Evolutionary conservation across 2,888 invertebrate species (phyloP), one percentile per base, ranked within the genome.

Genomic region (Notodonta ziczac): DNA sequence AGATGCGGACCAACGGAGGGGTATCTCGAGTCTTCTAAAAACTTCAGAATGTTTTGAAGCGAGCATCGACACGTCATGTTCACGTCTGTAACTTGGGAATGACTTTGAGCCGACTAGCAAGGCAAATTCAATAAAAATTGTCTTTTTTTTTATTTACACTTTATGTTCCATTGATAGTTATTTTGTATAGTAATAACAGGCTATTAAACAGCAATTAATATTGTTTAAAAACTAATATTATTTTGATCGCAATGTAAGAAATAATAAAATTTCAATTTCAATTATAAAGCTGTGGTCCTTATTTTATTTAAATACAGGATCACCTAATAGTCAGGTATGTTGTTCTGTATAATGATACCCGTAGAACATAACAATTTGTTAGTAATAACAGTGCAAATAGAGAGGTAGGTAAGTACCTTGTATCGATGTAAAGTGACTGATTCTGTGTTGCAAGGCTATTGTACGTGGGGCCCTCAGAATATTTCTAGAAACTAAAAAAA

Each of bases 1-100:
- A 90, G 72, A 65, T 87, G 82, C 4, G 86, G 86, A 0, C 87
- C 88, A 0, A 88, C 66, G 5, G 87, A 86, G 4, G 89, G 89
- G 53, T 88, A 71, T 7, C 66, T 68, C 4, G 82, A 69, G 56
- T 88, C 77, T 68, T 88, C 85, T 3, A 87, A 68, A 59, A 72
- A 71, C 2, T 70, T 72, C 0, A 82, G 55, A 16, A 82, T 32
- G 14, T 65, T 73, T 7, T 14, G 35, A 39, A 39, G 9, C 13
- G n/a, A 54, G 8, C 8, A 39, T 24, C 24, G 24, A 6, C 35
- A 14, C 39, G 12, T 14, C 54, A 54, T 54, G 24, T 6, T 51
- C 8, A 24, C 24, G 56, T 56, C 44, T 32, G 54, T 59, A 60
- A 52, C 60, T 58, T 61, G 56, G 60, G 58, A 58, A 42, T 42